Percentiles rank a stretch among this genome's conserved stretches.
Evolutionary conservation across 2,888 invertebrate genomes (phyloP).

Genomic region (Physocephala rufipes): DNA sequence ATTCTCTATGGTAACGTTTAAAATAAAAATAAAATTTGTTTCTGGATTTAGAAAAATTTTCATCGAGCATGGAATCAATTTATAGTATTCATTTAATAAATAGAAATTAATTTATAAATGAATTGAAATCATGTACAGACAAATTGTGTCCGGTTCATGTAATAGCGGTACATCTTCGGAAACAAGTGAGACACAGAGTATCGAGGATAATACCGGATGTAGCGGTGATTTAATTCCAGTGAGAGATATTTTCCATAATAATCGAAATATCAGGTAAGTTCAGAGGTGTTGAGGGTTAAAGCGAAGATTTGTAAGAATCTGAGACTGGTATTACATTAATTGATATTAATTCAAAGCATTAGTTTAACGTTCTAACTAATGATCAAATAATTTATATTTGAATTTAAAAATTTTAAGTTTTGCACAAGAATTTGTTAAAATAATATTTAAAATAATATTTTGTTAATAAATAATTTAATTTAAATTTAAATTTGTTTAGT

Average conservation of each 20-base stretch:
- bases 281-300: background rate
- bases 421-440: too few relatives aligned
- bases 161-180: constrained; percentile 62
- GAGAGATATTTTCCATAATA: constrained; percentile 24
- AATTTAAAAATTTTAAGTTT: too few relatives aligned
- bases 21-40: background rate
- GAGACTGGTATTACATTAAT: too few relatives aligned
- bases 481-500: too few relatives aligned
- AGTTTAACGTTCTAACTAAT: too few relatives aligned
- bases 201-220: constrained; percentile 53
- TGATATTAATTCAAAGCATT: too few relatives aligned
- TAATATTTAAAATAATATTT: too few relatives aligned
- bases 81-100: background rate
- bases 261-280: constrained; percentile 1
- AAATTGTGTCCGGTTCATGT: constrained; percentile 46
- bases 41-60: too few relatives aligned
- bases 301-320: too few relatives aligned
- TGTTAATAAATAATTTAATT: too few relatives aligned
- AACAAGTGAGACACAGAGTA: constrained; percentile 61
- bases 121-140: constrained; percentile 44
- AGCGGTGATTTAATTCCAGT: constrained; percentile 28
- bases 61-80: too few relatives aligned
- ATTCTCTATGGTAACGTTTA: constrained; percentile 1
- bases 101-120: background rate
- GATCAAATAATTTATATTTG: too few relatives aligned